Evolutionary conservation across 2,113 vertebrate genomes (phyloP), one percentile per base, ranked within the genome.

Genomic region (Colius striatus): DNA sequence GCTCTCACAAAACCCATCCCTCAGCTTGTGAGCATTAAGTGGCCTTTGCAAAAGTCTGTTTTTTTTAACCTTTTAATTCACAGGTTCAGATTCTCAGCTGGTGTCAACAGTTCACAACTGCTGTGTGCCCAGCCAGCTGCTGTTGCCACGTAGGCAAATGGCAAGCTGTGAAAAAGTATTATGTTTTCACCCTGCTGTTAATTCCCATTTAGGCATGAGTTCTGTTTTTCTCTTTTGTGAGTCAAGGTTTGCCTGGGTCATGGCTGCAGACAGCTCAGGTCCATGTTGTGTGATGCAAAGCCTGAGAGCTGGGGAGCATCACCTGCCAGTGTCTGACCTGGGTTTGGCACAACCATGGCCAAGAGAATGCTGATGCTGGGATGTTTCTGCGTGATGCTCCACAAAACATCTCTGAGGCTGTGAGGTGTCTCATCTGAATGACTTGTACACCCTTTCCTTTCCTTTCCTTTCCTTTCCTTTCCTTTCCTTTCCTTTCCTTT

Each of bases 361-460:
- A 62, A 71, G 23, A 26, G 30, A 22, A 20, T 53, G 75, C 8
- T 79, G 74, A 27, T 0, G 0, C 29, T 82, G 48, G 25, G 27
- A 19, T 34, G 12, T 45, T 79, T 85, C 74, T 68, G 16, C 23
- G 20, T 29, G 48, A 34, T 81, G 32, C 11, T 78, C 65, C 93
- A 34, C 30, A n/a, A 27, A 0, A 0, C 4, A 13, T 63, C 63
- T 43, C 55, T 71, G 55, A 43, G 25, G 32, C 0, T 1, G 11
- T 27, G 32, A 36, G 27, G 10, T 48, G 48, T 67, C 67, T 45
- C 57, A 21, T 43, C 15, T 14, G 29, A 75, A 87, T 41, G 21
- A 57, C 50, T 79, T 75, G 75, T 58, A 16, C 55, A 65, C 41
- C n/a, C n/a, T n/a, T n/a, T n/a, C n/a, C n/a, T n/a, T n/a, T n/a